A percentile compares a stretch with the other conserved stretches of the same genome.
Conservation (phyloP, 2,113 vertebrate genomes). For the Podocnemis expansa region DNA sequence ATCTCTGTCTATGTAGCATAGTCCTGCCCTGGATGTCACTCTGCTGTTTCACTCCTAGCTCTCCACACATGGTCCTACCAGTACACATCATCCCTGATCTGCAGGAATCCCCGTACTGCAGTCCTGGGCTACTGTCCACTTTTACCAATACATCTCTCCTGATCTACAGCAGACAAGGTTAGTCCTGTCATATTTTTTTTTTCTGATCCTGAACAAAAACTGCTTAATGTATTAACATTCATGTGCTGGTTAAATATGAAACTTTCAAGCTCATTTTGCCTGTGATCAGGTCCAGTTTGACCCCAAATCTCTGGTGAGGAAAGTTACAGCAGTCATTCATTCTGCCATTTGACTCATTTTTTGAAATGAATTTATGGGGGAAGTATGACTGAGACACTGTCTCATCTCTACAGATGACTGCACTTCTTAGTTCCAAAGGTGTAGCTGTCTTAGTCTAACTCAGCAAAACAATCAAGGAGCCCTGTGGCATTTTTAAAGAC, state of each 20-base stretch:
- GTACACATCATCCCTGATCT: neutral
- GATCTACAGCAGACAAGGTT: neutral
- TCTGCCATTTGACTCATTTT: accelerated
- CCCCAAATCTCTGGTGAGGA: neutral
- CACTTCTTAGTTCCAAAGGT: too few relatives aligned
- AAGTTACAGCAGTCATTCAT: neutral
- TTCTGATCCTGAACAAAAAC: neutral
- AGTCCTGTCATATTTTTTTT: neutral
- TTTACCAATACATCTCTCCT: neutral
- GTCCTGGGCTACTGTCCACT: neutral
- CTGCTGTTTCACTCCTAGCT: neutral
- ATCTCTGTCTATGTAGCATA: neutral
- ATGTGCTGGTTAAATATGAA: neutral
- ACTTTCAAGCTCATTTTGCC: neutral
- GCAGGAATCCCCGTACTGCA: neutral
- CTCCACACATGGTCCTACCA: neutral
- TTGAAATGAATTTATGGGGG: neutral
- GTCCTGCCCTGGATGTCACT: neutral
- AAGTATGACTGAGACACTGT: neutral
- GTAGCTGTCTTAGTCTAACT: too few relatives aligned
- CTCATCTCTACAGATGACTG: neutral
- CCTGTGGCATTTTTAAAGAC: too few relatives aligned
- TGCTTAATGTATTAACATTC: neutral
- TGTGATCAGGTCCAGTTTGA: neutral
- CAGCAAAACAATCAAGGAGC: too few relatives aligned